Evolutionary conservation across 30 jellyfish, hydroid and myxozoan species (phyloP).

Genomic region (Phacellophora camtschatica): DNA sequence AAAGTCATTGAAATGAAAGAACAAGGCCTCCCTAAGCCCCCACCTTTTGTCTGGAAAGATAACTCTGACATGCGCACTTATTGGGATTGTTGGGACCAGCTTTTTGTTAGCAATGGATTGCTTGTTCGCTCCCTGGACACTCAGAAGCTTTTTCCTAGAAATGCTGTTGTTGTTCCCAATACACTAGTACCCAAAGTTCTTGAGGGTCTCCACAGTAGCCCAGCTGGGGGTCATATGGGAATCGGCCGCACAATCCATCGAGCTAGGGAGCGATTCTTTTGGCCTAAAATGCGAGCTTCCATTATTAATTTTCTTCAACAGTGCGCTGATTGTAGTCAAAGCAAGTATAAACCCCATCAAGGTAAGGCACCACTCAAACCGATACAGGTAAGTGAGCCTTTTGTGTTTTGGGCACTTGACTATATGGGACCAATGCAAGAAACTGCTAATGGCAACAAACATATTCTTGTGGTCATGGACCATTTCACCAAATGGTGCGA

Average conservation of each 20-base stretch:
- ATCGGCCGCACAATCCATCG: constrained; percentile 6
- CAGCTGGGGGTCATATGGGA: constrained; percentile 56
- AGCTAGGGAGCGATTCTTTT: constrained; percentile 17
- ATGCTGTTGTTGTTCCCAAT: constrained; percentile 36
- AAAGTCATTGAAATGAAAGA: constrained; percentile 9
- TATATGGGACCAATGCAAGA: constrained; percentile 66
- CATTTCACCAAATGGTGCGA: constrained; percentile 66
- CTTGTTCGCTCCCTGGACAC: background rate
- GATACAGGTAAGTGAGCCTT: constrained; percentile 52
- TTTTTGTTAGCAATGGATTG: constrained; percentile 6
- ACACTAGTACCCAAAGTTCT: background rate
- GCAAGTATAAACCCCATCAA: background rate
- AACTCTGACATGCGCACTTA: constrained; percentile 15
- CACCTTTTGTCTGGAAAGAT: constrained; percentile 25
- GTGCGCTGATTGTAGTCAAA: constrained; percentile 43
- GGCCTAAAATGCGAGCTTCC: constrained; percentile 40
- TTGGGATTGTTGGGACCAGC: constrained; percentile 50
- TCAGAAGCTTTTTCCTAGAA: background rate
- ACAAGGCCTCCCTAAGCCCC: background rate
- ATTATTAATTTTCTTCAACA: background rate
- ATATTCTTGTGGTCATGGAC: constrained; percentile 56
- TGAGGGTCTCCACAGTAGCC: constrained; percentile 44
- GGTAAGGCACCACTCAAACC: constrained; percentile 44
- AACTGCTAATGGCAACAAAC: constrained; percentile 59
- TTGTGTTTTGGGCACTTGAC: constrained; percentile 54